phyloP scores from a whole-genome alignment of 2,797 vertebrate species.

The Argya squamiceps region DNA sequence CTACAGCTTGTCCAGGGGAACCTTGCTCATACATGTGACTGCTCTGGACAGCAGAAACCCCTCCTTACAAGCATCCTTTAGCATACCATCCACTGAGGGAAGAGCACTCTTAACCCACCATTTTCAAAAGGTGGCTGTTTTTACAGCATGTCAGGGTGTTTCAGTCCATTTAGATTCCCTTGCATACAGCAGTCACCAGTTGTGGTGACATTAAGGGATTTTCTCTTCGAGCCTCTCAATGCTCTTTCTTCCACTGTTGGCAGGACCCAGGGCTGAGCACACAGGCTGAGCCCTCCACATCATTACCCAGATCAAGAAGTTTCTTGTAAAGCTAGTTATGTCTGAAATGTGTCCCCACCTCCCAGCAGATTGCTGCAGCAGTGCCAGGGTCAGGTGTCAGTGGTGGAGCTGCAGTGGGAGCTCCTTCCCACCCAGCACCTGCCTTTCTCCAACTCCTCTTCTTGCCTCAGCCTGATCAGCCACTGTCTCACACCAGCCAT shows the following conservation, averaged over 20 bases:
- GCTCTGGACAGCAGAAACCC: neutral
- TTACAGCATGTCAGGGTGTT: neutral
- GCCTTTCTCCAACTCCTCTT: neutral
- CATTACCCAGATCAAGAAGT: neutral
- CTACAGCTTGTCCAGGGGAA: neutral
- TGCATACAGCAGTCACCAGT: neutral
- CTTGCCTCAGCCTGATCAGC: conserved; percentile 1
- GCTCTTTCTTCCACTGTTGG: neutral
- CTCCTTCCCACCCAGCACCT: neutral
- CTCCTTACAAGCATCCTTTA: neutral
- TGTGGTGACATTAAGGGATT: neutral
- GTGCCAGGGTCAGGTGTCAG: neutral
- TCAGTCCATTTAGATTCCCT: neutral
- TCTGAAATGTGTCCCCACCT: neutral
- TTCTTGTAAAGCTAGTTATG: neutral
- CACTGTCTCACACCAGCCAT: neutral
- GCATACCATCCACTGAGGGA: neutral
- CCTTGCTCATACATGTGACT: neutral
- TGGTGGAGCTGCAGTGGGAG: neutral
- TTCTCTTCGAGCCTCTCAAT: fast-evolving
- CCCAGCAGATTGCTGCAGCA: conserved; percentile 23
- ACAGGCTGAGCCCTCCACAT: neutral
- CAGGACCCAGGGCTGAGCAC: neutral
- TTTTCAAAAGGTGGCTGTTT: neutral
- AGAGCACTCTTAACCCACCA: neutral